A percentile compares a stretch with the other conserved stretches of the same genome.
Conservation (phyloP, 1,140 invertebrate genomes). For the Drosophila saltans region DNA sequence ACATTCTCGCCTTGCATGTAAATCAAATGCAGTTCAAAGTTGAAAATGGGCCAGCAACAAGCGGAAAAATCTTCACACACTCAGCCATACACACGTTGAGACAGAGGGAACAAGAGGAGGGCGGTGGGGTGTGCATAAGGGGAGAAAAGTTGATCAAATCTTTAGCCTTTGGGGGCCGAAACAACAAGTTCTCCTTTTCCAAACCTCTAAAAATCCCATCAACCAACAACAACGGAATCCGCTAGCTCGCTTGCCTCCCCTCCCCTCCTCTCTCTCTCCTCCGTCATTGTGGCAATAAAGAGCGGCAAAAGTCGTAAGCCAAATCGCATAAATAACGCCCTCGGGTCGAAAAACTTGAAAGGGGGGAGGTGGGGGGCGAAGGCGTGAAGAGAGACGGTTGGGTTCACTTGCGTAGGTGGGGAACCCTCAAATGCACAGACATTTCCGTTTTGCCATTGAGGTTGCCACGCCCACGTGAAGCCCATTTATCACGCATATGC, state of each 20-base stretch:
- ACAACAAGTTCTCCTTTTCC: conserved; percentile 13
- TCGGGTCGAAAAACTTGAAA: conserved; percentile 22
- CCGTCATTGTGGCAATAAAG: background rate
- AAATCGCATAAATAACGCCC: conserved; percentile 56
- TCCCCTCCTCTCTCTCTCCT: too few relatives aligned
- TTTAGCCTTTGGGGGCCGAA: conserved; percentile 28
- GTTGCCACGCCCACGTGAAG: conserved; percentile 37
- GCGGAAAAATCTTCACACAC: conserved; percentile 44
- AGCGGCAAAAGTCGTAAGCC: conserved; percentile 48
- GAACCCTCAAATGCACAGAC: conserved; percentile 38
- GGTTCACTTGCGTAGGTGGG: conserved; percentile 19
- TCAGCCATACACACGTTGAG: background rate
- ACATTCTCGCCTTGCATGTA: conserved; percentile 40
- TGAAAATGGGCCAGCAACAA: conserved; percentile 41
- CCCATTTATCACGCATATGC: conserved; percentile 63
- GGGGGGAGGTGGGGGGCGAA: background rate
- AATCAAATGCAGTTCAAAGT: conserved; percentile 60
- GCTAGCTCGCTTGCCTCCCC: background rate
- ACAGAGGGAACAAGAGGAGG: background rate
- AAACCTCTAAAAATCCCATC: too few relatives aligned
- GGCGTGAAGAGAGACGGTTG: background rate
- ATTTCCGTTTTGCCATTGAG: conserved; percentile 44
- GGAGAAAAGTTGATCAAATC: conserved; percentile 58
- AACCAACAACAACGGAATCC: background rate
- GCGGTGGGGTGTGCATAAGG: background rate